Percentiles rank a stretch among this genome's conserved stretches.
These are phyloP conservation scores for Varecia variegata DNA, from an alignment of 2,797 vertebrate species.

Conservation along the genomic window DNA sequence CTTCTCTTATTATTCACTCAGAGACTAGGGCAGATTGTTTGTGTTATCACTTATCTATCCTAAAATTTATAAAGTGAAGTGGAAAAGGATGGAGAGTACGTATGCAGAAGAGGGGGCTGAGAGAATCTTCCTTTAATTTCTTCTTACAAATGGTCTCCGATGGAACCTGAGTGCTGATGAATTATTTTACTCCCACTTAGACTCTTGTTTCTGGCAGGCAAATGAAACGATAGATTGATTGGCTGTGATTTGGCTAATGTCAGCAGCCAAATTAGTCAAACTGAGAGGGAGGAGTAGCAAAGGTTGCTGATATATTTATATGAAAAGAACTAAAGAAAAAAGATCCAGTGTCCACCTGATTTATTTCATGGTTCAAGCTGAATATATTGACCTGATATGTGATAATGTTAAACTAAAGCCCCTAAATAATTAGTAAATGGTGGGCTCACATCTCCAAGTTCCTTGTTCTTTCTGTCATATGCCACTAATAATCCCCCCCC, in stretches of 20 bases:
- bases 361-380: not conserved
- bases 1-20: not conserved
- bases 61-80: not conserved
- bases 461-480: not conserved
- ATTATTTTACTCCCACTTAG: not conserved
- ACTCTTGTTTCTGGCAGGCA: not conserved
- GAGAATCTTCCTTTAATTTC: not conserved
- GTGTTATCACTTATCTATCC: not conserved
- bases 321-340: not conserved
- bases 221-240: not conserved
- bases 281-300: not conserved
- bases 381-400: not conserved
- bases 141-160: not conserved
- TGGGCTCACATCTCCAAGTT: not conserved
- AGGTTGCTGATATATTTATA: not conserved
- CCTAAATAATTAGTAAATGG: not conserved
- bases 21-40: not conserved
- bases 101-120: not conserved
- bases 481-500: not conserved
- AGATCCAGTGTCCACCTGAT: not conserved
- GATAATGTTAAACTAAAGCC: not conserved
- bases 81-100: not conserved
- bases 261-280: not conserved
- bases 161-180: not conserved
- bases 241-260: not conserved